These are phyloP conservation scores for Mastacembelus armatus DNA, from an alignment of 2,797 vertebrate species.

Conservation along the genomic window DNA sequence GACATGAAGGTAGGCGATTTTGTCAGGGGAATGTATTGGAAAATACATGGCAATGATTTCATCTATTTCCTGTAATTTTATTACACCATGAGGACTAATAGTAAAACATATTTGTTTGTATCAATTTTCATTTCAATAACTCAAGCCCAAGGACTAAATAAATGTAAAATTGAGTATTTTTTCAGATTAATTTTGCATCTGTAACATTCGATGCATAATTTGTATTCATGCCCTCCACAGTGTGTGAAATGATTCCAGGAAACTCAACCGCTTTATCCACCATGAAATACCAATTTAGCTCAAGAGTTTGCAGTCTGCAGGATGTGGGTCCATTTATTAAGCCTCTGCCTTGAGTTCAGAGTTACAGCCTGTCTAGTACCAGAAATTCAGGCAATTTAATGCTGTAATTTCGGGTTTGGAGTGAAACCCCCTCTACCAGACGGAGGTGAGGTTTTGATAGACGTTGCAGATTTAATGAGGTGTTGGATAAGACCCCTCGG, in stretches of 20 bases:
- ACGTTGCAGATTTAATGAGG: constrained; percentile 62
- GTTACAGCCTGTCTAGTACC: constrained; percentile 61
- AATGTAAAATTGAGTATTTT: constrained; percentile 33
- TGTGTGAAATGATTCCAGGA: constrained; percentile 54
- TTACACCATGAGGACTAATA: constrained; percentile 6
- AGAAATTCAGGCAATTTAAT: constrained; percentile 62
- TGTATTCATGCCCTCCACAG: constrained; percentile 53
- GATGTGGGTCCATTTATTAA: constrained; percentile 70
- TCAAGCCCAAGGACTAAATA: constrained; percentile 26
- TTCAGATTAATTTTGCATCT: constrained; percentile 47
- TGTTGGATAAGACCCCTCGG: constrained; percentile 52
- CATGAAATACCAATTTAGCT: constrained; percentile 70
- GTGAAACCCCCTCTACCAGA: constrained; percentile 35
- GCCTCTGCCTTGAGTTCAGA: constrained; percentile 55
- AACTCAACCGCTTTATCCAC: constrained; percentile 63
- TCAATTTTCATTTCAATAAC: constrained; percentile 7
- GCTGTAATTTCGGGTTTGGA: constrained; percentile 69
- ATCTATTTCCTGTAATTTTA: constrained; percentile 33
- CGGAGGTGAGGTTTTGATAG: constrained; percentile 46
- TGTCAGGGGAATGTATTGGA: constrained; percentile 53
- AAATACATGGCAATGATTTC: constrained; percentile 28
- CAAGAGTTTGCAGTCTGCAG: constrained; percentile 63
- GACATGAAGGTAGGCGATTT: constrained; percentile 28
- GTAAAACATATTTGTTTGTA: constrained; percentile 5
- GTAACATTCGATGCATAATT: constrained; percentile 57